Base-by-base conservation (phyloP, 2,113 vertebrate species). In the Ailuropoda melanoleuca region DNA sequence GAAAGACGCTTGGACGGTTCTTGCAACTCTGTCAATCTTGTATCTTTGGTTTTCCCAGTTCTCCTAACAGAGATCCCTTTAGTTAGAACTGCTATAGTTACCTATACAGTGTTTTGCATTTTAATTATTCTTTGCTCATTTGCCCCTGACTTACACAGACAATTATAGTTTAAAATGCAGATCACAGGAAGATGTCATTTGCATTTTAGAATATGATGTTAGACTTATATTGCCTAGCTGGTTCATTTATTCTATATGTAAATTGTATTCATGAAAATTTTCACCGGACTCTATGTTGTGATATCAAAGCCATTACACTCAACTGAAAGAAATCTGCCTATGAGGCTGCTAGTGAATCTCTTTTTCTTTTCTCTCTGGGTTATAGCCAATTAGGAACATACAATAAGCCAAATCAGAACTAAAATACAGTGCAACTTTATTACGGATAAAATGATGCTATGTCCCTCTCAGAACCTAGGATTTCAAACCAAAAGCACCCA, bases 91-190 rank as follows among this genome's bases (percentile, higher is more conserved):
- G 23, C 43, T 88, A 13, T 37, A 29, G 6, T 85, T 70, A 95
- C 56, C 24, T 91, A 23, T 14, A 62, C 2, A 31, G 48, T 53
- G 37, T 39, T 94, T 55, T 90, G 24, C 18, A 43, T 75, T 94
- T 93, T 88, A 60, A 78, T 90, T 74, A 88, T 48, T 64, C 80
- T 84, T 88, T 84, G 55, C 31, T 93, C 68, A 50, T 95, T 85
- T 88, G 62, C 10, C 50, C 34, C 55, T 75, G 4, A 90, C 31
- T 94, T 81, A 80, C 10, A 92, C 3, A 85, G n/a, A 56, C 24
- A 91, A 56, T 91, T 56, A 58, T 11, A 72, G 58, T 66, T 92
- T 95, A n/a, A 96, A 97, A 95, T 89, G 39, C 26, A 91, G 53
- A 88, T 62, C 34, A 56, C 50, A 72, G 50, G 6, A 70, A 81